Evolutionary conservation across 2,113 vertebrate species (phyloP), one percentile per base, ranked within the genome.

Genomic region (Ramphastos sulfuratus): DNA sequence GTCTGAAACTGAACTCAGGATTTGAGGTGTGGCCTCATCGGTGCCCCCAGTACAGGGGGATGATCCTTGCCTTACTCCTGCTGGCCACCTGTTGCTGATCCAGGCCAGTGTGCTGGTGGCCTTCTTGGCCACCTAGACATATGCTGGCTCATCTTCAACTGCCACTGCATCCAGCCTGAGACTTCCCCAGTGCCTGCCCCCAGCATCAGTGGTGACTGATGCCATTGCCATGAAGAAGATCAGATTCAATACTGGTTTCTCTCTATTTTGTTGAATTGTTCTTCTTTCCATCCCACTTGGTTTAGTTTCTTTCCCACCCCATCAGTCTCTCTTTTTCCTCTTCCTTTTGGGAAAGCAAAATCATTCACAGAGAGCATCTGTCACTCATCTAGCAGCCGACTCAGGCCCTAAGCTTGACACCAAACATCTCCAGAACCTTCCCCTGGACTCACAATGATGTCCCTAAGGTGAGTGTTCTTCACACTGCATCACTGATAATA

Each of bases 401-500:
- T 15, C 33, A 61, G 44, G 59, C 59, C 33, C 59, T 24, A 61
- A 61, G 5, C 13, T 61, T 35, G n/a, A 33, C 33, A 61, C 24
- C 27, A 28, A 74, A 35, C 25, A 55, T 20, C n/a, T 28, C 35
- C 23, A 71, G 39, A 60, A 19, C 1, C 2, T 46, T 67, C 16
- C 71, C 11, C 39, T 54, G 35, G 28, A 9, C 18, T 42, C 33
- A 8, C 25, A 75, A 1, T 1, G 31, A 46, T 28, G 10, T 28
- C 20, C 56, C 7, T 44, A 46, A 3, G 31, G 3, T 1, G 0
- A 2, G 39, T 7, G 28, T 4, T 14, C 19, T 6, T n/a, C 15
- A 5, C 0, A 0, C 14, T 2, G 1, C 5, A 9, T 9, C 13
- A 10, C 7, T 3, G 9, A 6, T 14, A 66, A 83, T 8, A 8